Evolutionary conservation across 2,888 invertebrate genomes (phyloP).

Genomic region (Lasioglossum figueresi): DNA sequence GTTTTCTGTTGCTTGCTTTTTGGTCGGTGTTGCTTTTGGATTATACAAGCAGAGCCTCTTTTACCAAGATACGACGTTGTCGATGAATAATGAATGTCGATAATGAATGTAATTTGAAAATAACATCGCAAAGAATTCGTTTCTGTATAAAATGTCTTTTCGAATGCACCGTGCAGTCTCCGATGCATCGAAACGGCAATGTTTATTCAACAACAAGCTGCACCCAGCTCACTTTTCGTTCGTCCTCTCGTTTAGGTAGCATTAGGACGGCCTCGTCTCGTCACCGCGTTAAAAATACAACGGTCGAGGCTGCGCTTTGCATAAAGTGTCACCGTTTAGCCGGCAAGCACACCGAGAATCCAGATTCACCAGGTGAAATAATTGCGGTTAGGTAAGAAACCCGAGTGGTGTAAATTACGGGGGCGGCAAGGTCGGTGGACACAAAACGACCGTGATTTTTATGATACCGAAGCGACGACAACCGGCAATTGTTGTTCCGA

Average conservation of each 20-base stretch:
- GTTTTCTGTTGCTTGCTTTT: not conserved
- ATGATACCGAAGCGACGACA: slow-evolving; percentile 41
- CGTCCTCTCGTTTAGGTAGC: slow-evolving; percentile 17
- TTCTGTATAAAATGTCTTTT: not conserved
- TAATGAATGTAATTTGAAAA: too few relatives aligned
- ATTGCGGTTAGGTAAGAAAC: slow-evolving; percentile 63
- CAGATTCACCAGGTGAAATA: slow-evolving; percentile 56
- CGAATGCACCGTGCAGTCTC: not conserved
- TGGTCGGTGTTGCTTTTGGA: too few relatives aligned
- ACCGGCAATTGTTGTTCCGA: not conserved
- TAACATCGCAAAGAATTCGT: too few relatives aligned
- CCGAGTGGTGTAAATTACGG: slow-evolving; percentile 57
- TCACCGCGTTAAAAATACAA: slow-evolving; percentile 41
- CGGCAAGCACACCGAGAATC: slow-evolving; percentile 29
- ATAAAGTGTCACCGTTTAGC: slow-evolving; percentile 36
- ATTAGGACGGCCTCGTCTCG: not conserved
- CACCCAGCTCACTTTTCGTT: not conserved
- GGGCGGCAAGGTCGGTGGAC: slow-evolving; percentile 69
- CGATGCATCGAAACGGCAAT: not conserved
- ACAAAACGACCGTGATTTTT: slow-evolving; percentile 54
- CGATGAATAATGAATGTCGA: too few relatives aligned
- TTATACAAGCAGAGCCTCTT: too few relatives aligned
- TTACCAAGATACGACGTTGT: too few relatives aligned
- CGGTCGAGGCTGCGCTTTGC: slow-evolving; percentile 36
- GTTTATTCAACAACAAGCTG: not conserved